Percentiles rank a stretch among this genome's conserved stretches.
phyloP scores from a whole-genome alignment of 2,888 invertebrate genomes.

The Agriopis leucophaearia region DNA sequence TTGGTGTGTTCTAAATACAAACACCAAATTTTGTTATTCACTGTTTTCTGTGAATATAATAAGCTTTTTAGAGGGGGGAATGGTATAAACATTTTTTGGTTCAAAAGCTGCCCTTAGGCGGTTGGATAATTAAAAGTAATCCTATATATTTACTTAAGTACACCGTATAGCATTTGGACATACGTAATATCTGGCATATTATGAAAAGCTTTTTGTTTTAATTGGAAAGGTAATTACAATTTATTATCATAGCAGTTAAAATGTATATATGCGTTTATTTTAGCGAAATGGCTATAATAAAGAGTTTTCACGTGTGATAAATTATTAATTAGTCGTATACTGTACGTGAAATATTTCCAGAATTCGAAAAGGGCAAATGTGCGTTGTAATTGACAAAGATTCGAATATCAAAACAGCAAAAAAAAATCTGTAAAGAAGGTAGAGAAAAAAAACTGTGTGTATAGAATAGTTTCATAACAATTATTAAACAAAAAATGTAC shows the following conservation, averaged over 20 bases:
- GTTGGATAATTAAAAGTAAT: too few relatives aligned
- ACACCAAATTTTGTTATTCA: too few relatives aligned
- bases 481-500: too few relatives aligned
- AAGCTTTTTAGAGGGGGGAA: too few relatives aligned
- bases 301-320: conserved; percentile 19
- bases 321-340: conserved; percentile 19
- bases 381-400: neutral
- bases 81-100: too few relatives aligned
- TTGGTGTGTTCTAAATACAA: too few relatives aligned
- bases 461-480: too few relatives aligned
- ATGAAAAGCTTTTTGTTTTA: conserved; percentile 18
- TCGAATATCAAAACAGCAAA: neutral
- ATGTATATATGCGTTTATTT: conserved; percentile 16
- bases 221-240: conserved; percentile 31
- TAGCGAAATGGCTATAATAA: conserved; percentile 14
- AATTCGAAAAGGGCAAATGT: neutral
- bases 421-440: too few relatives aligned
- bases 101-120: too few relatives aligned
- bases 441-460: neutral
- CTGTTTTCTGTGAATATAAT: too few relatives aligned
- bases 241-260: conserved; percentile 18
- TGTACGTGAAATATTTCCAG: conserved; percentile 4
- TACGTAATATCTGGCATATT: conserved; percentile 14
- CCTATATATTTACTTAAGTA: too few relatives aligned
- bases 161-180: conserved; percentile 5